A percentile compares a stretch with the other conserved stretches of the same genome.
Evolutionary conservation across 2,113 vertebrate genomes (phyloP).

Genomic region (Saccopteryx leptura): DNA sequence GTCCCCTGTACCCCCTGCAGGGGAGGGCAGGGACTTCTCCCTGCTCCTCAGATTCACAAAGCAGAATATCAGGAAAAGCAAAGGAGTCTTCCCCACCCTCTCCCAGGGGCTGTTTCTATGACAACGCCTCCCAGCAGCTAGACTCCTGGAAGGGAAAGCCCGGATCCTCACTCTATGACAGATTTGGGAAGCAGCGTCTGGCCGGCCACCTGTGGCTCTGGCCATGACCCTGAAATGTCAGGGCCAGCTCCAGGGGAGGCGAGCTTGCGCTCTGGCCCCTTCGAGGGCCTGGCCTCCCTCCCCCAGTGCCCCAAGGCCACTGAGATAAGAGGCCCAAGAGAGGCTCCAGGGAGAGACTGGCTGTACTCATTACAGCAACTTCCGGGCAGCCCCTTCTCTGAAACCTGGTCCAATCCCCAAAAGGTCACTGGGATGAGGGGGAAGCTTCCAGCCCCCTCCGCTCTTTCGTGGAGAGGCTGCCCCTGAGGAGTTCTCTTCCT

Average conservation of each 20-base stretch:
- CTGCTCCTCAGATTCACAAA: neutral
- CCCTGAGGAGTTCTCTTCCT: neutral
- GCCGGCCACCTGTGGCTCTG: neutral
- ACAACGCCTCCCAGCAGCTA: neutral
- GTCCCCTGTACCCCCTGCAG: rapidly evolving
- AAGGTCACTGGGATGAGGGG: neutral
- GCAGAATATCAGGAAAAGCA: neutral
- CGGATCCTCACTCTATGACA: rapidly evolving
- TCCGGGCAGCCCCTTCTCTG: neutral
- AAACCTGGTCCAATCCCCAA: rapidly evolving
- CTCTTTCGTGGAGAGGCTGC: neutral
- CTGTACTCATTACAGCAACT: neutral
- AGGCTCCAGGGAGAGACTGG: constrained; percentile 3
- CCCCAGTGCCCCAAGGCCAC: constrained; percentile 53
- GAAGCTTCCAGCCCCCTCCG: neutral
- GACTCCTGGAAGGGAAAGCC: neutral
- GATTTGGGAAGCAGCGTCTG: neutral
- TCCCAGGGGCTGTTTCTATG: neutral
- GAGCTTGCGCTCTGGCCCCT: neutral
- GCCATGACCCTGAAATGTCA: constrained; percentile 4
- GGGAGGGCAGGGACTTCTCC: neutral
- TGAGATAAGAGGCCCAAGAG: constrained; percentile 50
- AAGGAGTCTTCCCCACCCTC: neutral
- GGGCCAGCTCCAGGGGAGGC: neutral
- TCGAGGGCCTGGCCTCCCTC: constrained; percentile 9